Evolutionary conservation across 2,888 invertebrate species (phyloP).

Genomic region (Bedellia somnulentella): DNA sequence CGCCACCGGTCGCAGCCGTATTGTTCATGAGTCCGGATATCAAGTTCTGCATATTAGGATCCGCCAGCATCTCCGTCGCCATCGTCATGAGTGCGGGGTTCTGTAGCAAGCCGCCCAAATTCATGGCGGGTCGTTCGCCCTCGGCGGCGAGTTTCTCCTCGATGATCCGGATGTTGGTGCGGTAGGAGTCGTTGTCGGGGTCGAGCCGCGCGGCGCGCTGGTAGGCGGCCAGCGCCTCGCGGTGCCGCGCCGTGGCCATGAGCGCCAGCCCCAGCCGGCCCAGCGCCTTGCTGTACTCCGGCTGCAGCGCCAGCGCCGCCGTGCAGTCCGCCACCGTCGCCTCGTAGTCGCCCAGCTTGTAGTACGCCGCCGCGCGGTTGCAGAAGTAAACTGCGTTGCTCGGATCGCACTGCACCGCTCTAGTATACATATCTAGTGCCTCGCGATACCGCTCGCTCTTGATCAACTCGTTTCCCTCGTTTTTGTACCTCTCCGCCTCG

Average conservation of each 20-base stretch:
- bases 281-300: conserved; percentile 93
- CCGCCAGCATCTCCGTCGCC: conserved; percentile 82
- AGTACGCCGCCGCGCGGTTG: conserved; percentile 95
- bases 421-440: conserved; percentile 82
- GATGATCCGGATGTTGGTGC: conserved; percentile 81
- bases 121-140: conserved; percentile 64
- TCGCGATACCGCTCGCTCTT: conserved; percentile 77
- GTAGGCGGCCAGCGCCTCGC: conserved; percentile 85
- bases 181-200: conserved; percentile 89
- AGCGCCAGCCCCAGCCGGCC: conserved; percentile 89
- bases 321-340: conserved; percentile 89
- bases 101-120: conserved; percentile 69
- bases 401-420: conserved; percentile 85
- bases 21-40: conserved; percentile 62
- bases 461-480: conserved; percentile 88
- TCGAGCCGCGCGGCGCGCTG: conserved; percentile 87
- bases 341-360: conserved; percentile 81
- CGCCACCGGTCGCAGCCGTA: conserved; percentile 15
- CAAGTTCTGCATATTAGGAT: conserved; percentile 81
- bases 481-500: conserved; percentile 84
- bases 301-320: conserved; percentile 85
- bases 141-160: conserved; percentile 70
- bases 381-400: conserved; percentile 94
- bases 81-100: conserved; percentile 84
- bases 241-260: conserved; percentile 78